Base-by-base conservation (phyloP, 2,888 invertebrate species). In the Iphiclides podalirius region DNA sequence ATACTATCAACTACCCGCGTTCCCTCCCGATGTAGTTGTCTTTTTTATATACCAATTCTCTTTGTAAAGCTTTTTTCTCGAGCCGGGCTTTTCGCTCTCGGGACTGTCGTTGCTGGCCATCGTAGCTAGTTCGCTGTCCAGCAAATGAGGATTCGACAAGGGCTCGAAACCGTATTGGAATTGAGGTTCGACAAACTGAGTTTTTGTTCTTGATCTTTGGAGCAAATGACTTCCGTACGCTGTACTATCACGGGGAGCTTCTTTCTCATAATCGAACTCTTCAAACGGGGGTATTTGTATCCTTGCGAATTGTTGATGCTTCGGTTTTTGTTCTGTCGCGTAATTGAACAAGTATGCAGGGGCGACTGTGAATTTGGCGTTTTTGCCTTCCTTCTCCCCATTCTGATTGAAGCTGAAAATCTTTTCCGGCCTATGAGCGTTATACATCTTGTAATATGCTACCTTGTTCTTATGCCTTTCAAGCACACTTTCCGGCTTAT, bases 91-190 rank as follows among this genome's bases (percentile, higher is more conserved):
- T 66, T 83, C 80, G 63, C 75, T 82, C 64, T 83, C 76, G 20
- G 81, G 78, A 56, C 75, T 75, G 48, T 73, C 55, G 67, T 83
- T 84, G 59, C 75, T 81, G 1, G 85, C 80, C 82, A 86, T 84
- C 6, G 87, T 77, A 11, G 86, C 74, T 15, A 85, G 58, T 57
- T 87, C 86, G 52, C 84, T 83, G 55, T 87, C 86, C 23, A 86
- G 68, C 15, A 84, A 63, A 46, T 67, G 67, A 28, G 86, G 83
- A 53, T 84, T 57, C 6, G 75, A 61, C 45, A 84, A 68, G 7
- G 89, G 88, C 54, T 87, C 85, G 61, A 89, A 89, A 6, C 89
- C 89, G 57, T 88, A 89, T 55, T 89, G 87, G 59, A 82, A 88
- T 52, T 83, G 86, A 0, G 89, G 89, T 57, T 87, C 86, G 31